Base-by-base conservation (phyloP, 2,113 vertebrate species). In the Thomomys bottae region DNA sequence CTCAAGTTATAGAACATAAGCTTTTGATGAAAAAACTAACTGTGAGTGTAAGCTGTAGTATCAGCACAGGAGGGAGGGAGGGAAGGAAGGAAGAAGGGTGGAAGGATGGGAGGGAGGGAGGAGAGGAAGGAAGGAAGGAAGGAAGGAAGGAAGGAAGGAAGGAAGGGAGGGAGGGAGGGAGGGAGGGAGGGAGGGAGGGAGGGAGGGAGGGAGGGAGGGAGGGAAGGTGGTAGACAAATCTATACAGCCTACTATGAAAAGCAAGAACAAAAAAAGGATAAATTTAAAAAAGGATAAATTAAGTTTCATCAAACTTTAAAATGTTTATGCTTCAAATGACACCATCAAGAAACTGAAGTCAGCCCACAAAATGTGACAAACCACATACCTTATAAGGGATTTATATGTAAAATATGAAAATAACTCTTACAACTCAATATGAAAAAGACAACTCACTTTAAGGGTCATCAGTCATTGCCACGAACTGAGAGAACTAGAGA, bases 261-360 rank as follows among this genome's bases (percentile, higher is more conserved):
- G 17, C 79, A 40, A 1, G 71, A 93, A 15, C 28, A 76, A 70
- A 8, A 2, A 86, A 3, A 66, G 72, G n/a, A n/a, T n/a, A n/a
- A n/a, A n/a, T n/a, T n/a, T 45, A 64, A 38, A 57, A 40, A 82
- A 72, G 77, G 49, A 54, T 54, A 54, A 79, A 64, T 68, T 76
- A 38, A 42, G 4, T 15, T 77, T 78, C 6, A 71, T 36, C 28
- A 87, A 84, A 88, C 83, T 68, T 76, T 12, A 17, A 71, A 89
- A 61, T 17, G 34, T 84, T 76, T 75, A 5, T 68, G 5, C 40
- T 63, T 88, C 73, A 88, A 84, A 84, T 24, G n/a, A 71, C 28
- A 91, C n/a, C 28, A 61, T 87, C n/a, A 87, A 89, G 12, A 91
- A 93, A 70, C 26, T 86, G 30, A 30, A 64, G 36, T 57, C 6